phyloP scores from a whole-genome alignment of 2,797 vertebrate species.

The Pipistrellus pipistrellus region DNA sequence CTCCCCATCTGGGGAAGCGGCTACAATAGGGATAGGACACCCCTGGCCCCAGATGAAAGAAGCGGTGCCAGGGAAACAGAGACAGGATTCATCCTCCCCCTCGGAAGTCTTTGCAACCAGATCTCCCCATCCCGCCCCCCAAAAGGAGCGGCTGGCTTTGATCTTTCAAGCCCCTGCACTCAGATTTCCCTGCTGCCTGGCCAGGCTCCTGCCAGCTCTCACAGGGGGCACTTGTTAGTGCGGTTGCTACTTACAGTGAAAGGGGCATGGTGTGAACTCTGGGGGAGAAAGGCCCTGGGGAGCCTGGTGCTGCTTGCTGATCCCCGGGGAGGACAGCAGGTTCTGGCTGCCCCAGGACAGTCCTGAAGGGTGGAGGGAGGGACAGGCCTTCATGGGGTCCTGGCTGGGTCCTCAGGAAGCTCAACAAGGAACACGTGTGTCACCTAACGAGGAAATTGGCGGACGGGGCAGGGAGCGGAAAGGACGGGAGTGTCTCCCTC shows the following conservation, averaged over 20 bases:
- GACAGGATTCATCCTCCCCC: background rate
- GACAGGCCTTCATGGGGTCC: background rate
- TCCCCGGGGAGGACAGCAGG: background rate
- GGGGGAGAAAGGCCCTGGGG: background rate
- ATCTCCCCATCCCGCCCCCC: background rate
- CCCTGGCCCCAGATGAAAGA: background rate
- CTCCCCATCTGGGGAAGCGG: background rate
- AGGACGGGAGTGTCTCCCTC: background rate
- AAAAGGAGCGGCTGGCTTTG: slow-evolving; percentile 4
- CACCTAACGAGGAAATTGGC: background rate
- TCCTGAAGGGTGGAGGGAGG: background rate
- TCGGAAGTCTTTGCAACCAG: slow-evolving; percentile 27
- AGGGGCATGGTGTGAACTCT: too few relatives aligned
- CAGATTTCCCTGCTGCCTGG: background rate
- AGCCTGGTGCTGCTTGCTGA: background rate
- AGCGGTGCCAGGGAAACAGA: background rate
- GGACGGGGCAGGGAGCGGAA: background rate
- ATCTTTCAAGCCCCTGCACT: slow-evolving; percentile 11
- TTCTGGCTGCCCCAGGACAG: background rate
- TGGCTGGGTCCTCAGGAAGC: background rate
- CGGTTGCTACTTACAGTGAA: background rate
- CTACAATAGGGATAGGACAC: background rate
- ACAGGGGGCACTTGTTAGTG: background rate
- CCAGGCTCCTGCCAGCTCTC: background rate
- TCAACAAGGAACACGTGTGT: background rate